A percentile compares a stretch with the other conserved stretches of the same genome.
These are phyloP conservation scores for Callocephalon fimbriatum DNA, from an alignment of 2,113 vertebrate species.

Conservation along the genomic window DNA sequence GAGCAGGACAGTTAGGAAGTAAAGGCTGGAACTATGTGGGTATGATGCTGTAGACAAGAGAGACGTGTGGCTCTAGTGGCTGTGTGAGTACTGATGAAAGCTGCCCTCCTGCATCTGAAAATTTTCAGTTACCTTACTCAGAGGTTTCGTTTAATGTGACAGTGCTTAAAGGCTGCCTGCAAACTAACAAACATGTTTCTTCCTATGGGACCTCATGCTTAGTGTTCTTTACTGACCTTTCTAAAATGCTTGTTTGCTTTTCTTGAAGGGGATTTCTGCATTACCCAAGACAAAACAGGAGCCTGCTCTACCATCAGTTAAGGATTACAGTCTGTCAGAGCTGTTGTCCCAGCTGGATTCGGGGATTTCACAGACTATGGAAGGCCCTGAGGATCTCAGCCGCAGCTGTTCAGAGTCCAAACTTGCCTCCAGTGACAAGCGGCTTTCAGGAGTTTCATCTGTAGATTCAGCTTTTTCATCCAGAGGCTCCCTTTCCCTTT, in stretches of 20 bases:
- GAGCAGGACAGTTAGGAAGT: neutral
- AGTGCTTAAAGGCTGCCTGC: neutral
- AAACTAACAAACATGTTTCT: neutral
- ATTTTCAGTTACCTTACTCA: neutral
- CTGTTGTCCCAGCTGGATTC: slow-evolving; percentile 94
- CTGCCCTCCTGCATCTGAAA: neutral
- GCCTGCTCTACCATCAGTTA: slow-evolving; percentile 85
- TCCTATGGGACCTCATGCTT: neutral
- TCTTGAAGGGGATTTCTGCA: slow-evolving; percentile 61
- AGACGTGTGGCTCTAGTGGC: neutral
- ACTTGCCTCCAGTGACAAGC: slow-evolving; percentile 83
- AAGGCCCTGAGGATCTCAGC: slow-evolving; percentile 87
- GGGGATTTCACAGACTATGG: slow-evolving; percentile 88
- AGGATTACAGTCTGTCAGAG: slow-evolving; percentile 92
- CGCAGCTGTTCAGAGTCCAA: slow-evolving; percentile 83
- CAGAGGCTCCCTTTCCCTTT: slow-evolving; percentile 92
- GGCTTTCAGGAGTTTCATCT: slow-evolving; percentile 94
- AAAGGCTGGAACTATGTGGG: neutral
- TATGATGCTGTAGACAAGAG: neutral
- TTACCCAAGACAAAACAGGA: slow-evolving; percentile 65
- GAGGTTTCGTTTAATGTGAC: neutral
- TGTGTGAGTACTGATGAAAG: neutral
- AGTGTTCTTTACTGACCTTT: neutral
- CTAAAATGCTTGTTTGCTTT: neutral
- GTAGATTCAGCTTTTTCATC: slow-evolving; percentile 98